Percentiles rank a stretch among this genome's conserved stretches.
Evolutionary conservation across 2,888 invertebrate genomes (phyloP).

Genomic region (Fragum sueziense): DNA sequence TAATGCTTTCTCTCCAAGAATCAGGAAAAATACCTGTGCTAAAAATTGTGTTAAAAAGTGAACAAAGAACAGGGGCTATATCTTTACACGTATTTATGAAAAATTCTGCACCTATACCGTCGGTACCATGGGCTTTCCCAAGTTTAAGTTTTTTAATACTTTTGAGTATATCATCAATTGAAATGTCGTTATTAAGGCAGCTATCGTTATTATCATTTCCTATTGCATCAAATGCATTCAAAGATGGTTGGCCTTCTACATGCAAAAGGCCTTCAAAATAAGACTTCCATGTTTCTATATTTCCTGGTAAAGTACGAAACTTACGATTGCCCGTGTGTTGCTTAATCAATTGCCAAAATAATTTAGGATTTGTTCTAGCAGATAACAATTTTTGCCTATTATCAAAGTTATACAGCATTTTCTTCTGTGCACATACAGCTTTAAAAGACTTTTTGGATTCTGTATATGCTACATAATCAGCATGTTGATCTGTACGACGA

Average conservation of each 20-base stretch:
- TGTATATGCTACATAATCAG: background rate
- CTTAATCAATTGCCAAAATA: background rate
- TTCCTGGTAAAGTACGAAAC: background rate
- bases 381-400: background rate
- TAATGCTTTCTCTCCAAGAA: background rate
- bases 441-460: background rate
- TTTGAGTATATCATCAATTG: background rate
- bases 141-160: background rate
- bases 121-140: no score
- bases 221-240: background rate
- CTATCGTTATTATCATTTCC: background rate
- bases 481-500: background rate
- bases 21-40: background rate
- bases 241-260: background rate
- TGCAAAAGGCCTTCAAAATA: background rate
- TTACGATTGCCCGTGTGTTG: background rate
- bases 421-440: background rate
- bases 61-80: background rate
- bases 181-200: background rate
- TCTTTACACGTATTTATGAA: background rate
- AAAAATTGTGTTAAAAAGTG: background rate
- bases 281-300: background rate
- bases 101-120: conserved; percentile 5
- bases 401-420: background rate
- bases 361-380: background rate